phyloP scores from a whole-genome alignment of 2,113 vertebrate species.

The Petrocephalus zakoni region DNA sequence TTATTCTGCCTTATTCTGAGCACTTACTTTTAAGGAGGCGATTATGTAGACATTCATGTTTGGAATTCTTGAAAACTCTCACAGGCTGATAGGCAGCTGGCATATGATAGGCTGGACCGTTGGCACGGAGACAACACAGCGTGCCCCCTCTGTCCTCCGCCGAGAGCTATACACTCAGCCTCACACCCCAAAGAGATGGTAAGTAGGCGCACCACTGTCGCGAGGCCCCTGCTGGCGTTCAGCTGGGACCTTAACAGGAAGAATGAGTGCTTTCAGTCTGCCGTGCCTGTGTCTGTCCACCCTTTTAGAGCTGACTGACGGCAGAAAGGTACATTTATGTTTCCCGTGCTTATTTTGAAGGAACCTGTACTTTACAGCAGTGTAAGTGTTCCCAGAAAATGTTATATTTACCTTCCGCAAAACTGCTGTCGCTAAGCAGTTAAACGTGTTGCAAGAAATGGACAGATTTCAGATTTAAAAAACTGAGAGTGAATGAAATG shows the following conservation, averaged over 20 bases:
- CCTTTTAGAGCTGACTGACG: neutral
- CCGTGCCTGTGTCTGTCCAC: neutral
- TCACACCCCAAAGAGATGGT: neutral
- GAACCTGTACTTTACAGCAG: neutral
- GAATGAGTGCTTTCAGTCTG: neutral
- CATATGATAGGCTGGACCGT: neutral
- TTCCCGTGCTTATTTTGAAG: neutral
- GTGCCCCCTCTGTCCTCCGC: no score
- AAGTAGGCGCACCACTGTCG: neutral
- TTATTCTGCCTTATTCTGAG: neutral
- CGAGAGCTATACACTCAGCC: neutral
- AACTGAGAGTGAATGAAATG: neutral
- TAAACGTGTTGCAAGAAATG: neutral
- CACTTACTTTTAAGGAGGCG: neutral
- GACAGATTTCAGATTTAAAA: neutral
- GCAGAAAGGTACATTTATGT: constrained; percentile 12
- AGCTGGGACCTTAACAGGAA: neutral
- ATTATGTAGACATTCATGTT: neutral
- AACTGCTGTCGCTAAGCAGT: neutral
- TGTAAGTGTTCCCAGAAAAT: neutral
- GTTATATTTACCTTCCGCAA: neutral
- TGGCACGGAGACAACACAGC: neutral
- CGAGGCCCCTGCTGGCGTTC: neutral
- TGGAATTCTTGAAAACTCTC: neutral
- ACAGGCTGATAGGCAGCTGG: neutral